Evolutionary conservation across 1,140 invertebrate species (phyloP).

Genomic region (Drosophila pachea): DNA sequence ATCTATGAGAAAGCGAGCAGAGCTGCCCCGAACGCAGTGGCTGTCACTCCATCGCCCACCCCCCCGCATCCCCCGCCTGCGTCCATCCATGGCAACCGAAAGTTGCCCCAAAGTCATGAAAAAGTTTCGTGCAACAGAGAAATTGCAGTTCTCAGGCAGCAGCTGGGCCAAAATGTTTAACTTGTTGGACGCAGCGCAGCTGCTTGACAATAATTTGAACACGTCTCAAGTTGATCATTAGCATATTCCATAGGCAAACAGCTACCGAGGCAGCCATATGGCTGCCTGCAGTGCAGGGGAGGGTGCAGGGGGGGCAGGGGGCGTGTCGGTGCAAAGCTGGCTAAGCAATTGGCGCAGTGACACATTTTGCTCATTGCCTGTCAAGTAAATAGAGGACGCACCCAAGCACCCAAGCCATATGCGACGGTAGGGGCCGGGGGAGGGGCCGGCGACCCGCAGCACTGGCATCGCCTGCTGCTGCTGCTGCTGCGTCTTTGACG

Average conservation of each 20-base stretch:
- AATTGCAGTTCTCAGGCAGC: conserved; percentile 42
- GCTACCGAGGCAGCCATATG: background rate
- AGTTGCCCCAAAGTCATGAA: conserved; percentile 32
- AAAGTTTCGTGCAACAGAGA: conserved; percentile 28
- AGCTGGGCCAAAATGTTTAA: conserved; percentile 20
- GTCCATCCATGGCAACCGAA: background rate
- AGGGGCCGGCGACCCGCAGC: no score
- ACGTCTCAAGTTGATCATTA: conserved; percentile 77
- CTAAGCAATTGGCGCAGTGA: conserved; percentile 28
- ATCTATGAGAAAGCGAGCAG: conserved; percentile 5
- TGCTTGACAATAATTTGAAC: conserved; percentile 72
- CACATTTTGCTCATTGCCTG: conserved; percentile 40
- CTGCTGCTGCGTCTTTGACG: conserved; percentile 66
- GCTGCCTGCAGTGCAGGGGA: no score
- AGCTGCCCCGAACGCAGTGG: no score
- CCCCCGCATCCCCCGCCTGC: background rate
- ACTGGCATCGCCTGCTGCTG: conserved; percentile 22
- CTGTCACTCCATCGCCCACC: background rate
- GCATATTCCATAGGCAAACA: conserved; percentile 71
- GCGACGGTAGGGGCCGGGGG: background rate
- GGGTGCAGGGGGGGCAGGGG: background rate
- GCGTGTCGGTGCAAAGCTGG: background rate
- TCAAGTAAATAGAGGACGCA: conserved; percentile 14
- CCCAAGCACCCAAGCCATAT: background rate
- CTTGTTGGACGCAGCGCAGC: conserved; percentile 45